These are phyloP conservation scores for Drosophila paranaensis DNA, from an alignment of 2,888 invertebrate species.

Conservation along the genomic window DNA sequence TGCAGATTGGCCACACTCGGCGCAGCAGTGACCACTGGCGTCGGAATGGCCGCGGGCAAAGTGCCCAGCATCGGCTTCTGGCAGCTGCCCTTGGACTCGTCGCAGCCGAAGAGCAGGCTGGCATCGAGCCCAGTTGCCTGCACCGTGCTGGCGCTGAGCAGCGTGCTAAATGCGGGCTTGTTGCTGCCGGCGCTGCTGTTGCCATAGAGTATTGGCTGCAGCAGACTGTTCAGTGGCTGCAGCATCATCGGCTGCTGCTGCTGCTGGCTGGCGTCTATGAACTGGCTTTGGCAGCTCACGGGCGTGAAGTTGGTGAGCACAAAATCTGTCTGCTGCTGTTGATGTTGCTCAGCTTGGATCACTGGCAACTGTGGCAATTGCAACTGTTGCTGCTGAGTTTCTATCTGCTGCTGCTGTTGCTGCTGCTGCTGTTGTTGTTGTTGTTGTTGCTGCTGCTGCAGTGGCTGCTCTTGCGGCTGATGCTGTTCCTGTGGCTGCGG, in stretches of 20 bases:
- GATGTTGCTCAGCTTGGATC: slow-evolving; percentile 50
- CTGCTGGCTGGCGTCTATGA: slow-evolving; percentile 52
- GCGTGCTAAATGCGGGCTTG: slow-evolving; percentile 43
- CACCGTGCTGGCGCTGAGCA: slow-evolving; percentile 33
- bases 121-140: slow-evolving; percentile 66
- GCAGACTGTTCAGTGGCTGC: slow-evolving; percentile 66
- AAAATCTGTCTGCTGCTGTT: slow-evolving; percentile 64
- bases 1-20: slow-evolving; percentile 67
- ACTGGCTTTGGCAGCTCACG: slow-evolving; percentile 63
- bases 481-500: slow-evolving; percentile 43
- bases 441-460: slow-evolving; percentile 33
- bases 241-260: slow-evolving; percentile 37
- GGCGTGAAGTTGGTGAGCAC: slow-evolving; percentile 61
- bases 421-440: slow-evolving; percentile 24
- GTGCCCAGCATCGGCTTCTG: slow-evolving; percentile 74
- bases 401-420: slow-evolving; percentile 29
- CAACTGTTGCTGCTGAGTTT: slow-evolving; percentile 10
- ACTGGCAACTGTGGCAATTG: slow-evolving; percentile 23
- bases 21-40: slow-evolving; percentile 18
- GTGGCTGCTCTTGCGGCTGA: slow-evolving; percentile 17
- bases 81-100: slow-evolving; percentile 84
- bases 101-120: slow-evolving; percentile 51
- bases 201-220: slow-evolving; percentile 56
- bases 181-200: slow-evolving; percentile 32
- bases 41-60: slow-evolving; percentile 19